Evolutionary conservation across 2,797 vertebrate genomes (phyloP), one percentile per base, ranked within the genome.

Genomic region (Siniperca undulata): DNA sequence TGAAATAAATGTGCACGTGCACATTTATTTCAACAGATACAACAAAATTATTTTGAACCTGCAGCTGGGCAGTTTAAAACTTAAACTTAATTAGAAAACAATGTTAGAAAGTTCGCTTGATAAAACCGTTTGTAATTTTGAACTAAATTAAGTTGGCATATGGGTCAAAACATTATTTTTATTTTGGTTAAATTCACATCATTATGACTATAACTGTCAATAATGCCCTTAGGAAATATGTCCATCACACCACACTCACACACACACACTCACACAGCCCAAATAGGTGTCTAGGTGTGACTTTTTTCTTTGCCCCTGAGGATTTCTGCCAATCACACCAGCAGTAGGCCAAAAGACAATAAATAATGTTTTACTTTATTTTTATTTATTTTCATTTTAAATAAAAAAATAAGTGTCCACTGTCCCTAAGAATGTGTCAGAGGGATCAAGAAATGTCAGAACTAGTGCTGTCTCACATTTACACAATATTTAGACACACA

Each of bases 241-340:
- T 91, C 88, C 88, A 90, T 92, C 85, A 91, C 74, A 34, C 40
- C 53, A 27, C 3, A 38, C 64, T 61, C 48, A 67, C 69, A 70
- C 67, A 67, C 70, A 70, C 78, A 68, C 69, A 27, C 27, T 52
- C 66, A 61, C 53, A 55, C 36, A 69, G 60, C 56, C 67, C 55
- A 82, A 81, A 79, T 73, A 71, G 72, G 60, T 81, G 65, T 70
- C 44, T 16, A 55, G 56, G 61, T 77, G 66, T 3, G 61, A 73
- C 62, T 77, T 80, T 89, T 84, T 86, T 82, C 48, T 83, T 60
- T 80, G 74, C 83, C 88, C 90, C 86, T 80, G 85, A 88, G 90
- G 88, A 89, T 74, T 87, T 89, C 85, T 93, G 90, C 92, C 88
- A 92, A 89, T 93, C 88, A 92, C 70, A 56, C 5, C 48, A 36